These are phyloP conservation scores for Enteromius argenteus DNA, from an alignment of 2,797 vertebrate genomes.

Conservation along the genomic window DNA sequence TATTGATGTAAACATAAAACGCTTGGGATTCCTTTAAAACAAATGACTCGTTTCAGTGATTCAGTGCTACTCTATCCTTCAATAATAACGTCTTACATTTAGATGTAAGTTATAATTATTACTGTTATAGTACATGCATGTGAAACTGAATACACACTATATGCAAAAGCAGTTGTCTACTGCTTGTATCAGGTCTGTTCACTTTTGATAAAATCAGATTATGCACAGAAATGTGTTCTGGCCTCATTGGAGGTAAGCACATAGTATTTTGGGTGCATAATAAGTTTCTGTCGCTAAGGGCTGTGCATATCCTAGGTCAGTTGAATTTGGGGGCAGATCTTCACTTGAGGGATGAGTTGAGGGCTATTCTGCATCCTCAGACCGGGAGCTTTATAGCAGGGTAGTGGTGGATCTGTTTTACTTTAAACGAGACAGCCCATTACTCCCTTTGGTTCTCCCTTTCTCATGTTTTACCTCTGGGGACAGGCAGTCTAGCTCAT, in stretches of 20 bases:
- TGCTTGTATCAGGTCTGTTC: not conserved
- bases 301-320: not conserved
- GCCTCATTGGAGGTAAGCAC: not conserved
- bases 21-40: no score
- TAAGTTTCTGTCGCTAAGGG: not conserved
- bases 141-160: not conserved
- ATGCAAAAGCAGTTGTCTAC: not conserved
- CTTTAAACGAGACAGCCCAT: not conserved
- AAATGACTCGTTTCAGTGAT: not conserved
- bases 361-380: not conserved
- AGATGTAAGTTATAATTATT: no score
- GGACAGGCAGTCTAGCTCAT: not conserved
- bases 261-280: not conserved
- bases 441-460: not conserved
- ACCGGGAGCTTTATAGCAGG: not conserved
- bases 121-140: not conserved
- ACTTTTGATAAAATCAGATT: not conserved
- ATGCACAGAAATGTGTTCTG: not conserved
- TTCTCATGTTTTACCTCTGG: not conserved
- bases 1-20: no score
- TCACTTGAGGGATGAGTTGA: not conserved
- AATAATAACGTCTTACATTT: not conserved
- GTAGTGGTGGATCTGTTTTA: not conserved
- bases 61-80: not conserved
- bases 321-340: not conserved